Base-by-base conservation (phyloP, 2,888 invertebrate species). In the Caenorhabditis sulstoni region DNA sequence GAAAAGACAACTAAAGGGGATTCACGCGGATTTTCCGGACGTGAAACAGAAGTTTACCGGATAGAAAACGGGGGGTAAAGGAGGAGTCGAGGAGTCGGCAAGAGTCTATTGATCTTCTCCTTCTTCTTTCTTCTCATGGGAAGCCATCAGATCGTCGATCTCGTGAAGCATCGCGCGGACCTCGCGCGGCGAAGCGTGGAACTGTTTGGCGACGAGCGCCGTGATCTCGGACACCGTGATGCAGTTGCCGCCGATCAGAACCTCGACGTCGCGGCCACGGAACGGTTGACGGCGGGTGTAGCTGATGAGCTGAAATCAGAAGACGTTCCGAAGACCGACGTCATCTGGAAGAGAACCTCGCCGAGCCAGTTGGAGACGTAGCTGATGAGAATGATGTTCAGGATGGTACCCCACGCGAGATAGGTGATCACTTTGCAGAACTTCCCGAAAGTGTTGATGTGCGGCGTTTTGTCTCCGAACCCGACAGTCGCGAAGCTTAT, bases 401-500 rank as follows among this genome's bases (percentile, higher is more conserved):
- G 62, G 41, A 85, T 77, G 45, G 78, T 81, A 29, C 86, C 86
- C 80, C 82, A 83, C 12, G 81, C 67, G 5, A 86, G 55, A 65
- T 84, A 83, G 11, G 71, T 23, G 8, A 80, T 65, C 22, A 79
- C 82, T 41, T 68, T 49, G 7, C 71, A 45, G 23, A 85, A 65
- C 20, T 76, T 67, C 1, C 22, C 8, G 7, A 74, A 41, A n/a
- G 62, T 81, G 7, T 74, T 57, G 0, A 81, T 79, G 16, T 61
- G 23, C 7, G 86, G 86, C 23, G 66, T 23, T 20, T 68, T 65
- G 50, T 86, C 86, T 4, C 86, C 86, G 41, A 85, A 85, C 16
- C 86, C 86, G 18, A 84, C 82, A 1, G 86, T 85, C 1, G 86
- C 70, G 55, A 86, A 86, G 55, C 84, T 84, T 64, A 86, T 85